Conservation (phyloP, 2,113 vertebrate genomes). For the Clarias magur region DNA sequence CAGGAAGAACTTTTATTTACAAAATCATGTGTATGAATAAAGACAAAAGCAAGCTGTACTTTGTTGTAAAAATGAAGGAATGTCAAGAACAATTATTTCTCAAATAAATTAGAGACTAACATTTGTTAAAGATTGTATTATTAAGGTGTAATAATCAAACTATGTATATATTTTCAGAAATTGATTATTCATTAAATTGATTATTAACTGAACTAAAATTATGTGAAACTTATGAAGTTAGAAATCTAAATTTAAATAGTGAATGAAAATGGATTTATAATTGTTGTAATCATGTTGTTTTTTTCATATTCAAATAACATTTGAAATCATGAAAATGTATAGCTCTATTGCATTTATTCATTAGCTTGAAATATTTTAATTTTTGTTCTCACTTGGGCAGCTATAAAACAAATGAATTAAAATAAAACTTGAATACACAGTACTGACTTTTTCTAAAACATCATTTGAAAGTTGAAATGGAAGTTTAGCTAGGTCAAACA, state of each 20-base stretch:
- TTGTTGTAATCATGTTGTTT: neutral
- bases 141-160: neutral
- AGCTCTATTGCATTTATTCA: neutral
- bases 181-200: neutral
- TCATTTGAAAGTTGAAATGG: neutral
- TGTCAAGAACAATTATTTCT: neutral
- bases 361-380: neutral
- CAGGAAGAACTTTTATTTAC: slow-evolving; percentile 15
- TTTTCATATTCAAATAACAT: neutral
- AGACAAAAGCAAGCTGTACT: neutral
- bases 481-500: neutral
- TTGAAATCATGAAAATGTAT: neutral
- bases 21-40: neutral
- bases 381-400: neutral
- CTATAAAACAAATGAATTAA: neutral
- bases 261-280: neutral
- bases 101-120: neutral
- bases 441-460: neutral
- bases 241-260: neutral
- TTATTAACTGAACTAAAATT: neutral
- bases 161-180: neutral
- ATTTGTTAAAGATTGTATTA: neutral
- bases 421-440: too few relatives aligned
- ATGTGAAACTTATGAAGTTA: neutral
- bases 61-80: neutral